These are phyloP conservation scores for Cataglyphis cursor DNA, from an alignment of 2,888 invertebrate genomes.

Conservation along the genomic window DNA sequence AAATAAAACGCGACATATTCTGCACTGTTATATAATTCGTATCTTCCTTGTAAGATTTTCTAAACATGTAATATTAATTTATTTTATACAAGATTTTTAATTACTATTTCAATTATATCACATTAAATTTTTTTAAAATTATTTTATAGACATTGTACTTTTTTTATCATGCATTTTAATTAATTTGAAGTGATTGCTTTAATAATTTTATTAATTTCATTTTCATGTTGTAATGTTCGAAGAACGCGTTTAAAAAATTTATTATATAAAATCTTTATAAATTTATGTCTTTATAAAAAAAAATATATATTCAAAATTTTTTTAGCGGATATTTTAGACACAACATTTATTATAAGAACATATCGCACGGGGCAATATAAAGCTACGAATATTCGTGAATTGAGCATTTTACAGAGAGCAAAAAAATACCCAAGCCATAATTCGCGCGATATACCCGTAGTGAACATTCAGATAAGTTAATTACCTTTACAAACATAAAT, in stretches of 20 bases:
- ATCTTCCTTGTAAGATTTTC: not conserved
- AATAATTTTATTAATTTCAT: not conserved
- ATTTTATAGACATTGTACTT: not conserved
- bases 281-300: not conserved
- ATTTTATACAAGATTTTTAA: not conserved
- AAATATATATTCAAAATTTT: not conserved
- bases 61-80: slow-evolving; percentile 13
- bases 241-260: not conserved
- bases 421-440: slow-evolving; percentile 66
- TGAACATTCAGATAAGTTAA: slow-evolving; percentile 75
- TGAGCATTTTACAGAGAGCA: slow-evolving; percentile 61
- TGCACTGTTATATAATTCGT: not conserved
- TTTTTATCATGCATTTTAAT: not conserved
- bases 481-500: slow-evolving; percentile 75
- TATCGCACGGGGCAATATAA: not conserved
- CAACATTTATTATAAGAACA: not conserved
- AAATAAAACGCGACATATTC: not conserved
- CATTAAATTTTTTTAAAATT: not conserved
- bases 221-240: not conserved
- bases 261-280: slow-evolving; percentile 6
- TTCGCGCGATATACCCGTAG: slow-evolving; percentile 67
- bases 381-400: slow-evolving; percentile 63
- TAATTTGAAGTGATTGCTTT: not conserved
- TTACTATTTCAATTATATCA: not conserved
- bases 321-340: not conserved